Evolutionary conservation across 2,113 vertebrate species (phyloP), one percentile per base, ranked within the genome.

Genomic region (Dipodomys spectabilis): DNA sequence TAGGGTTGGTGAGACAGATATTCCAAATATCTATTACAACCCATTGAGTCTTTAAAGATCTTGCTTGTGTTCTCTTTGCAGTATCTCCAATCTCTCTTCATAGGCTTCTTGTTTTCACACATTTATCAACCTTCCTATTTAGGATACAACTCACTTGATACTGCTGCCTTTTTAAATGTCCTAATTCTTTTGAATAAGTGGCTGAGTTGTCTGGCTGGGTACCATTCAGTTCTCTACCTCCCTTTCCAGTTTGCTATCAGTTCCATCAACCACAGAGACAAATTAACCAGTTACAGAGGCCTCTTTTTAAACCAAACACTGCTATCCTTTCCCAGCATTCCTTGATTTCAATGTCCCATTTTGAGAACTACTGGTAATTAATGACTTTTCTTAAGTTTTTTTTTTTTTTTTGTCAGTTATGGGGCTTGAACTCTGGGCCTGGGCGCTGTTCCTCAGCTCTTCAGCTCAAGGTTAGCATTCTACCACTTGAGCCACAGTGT

Each of bases 141-240:
- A 82, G 84, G 81, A 78, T 45, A 82, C 69, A 85, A 22, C 60
- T 91, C 19, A 20, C 60, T 86, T 69, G 67, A 87, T 69, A 68
- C 27, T 19, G 57, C 80, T 69, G 71, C 12, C 84, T 74, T 94
- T 93, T 86, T 25, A 57, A 88, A 71, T 25, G 45, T 28, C 68
- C 72, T 45, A 25, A 49, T 82, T 78, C 44, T 65, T 93, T 69
- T 88, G 87, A 84, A 27, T 85, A 92, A 64, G 13, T 75, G 73
- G 62, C 82, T 57, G 77, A 49, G 19, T 95, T 7, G 3, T 15
- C 35, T 74, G 53, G n/a, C 11, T 84, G 68, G 73, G 57, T 44
- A 62, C 45, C 20, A 28, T n/a, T 90, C 39, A 30, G 39, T 23
- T 1, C 67, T 57, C 80, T 45, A 78, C 19, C 45, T 75, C 67